phyloP scores from a whole-genome alignment of 2,888 invertebrate genomes.

The Agonopterix heracliana region DNA sequence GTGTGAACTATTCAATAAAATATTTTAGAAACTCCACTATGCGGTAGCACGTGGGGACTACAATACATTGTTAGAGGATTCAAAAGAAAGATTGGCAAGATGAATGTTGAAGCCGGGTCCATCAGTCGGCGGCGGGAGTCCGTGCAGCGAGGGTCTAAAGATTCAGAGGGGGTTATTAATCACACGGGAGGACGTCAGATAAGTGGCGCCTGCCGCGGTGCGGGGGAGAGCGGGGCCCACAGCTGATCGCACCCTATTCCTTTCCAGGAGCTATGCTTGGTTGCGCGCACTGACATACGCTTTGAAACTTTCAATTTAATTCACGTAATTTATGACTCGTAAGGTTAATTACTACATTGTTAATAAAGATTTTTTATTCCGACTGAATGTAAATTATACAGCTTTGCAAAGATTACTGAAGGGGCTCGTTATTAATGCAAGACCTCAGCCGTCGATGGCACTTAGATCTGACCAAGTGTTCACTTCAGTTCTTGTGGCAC shows the following conservation, averaged over 20 bases:
- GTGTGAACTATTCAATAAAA: too few species aligned
- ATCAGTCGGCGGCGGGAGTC: constrained; percentile 35
- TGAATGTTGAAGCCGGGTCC: constrained; percentile 29
- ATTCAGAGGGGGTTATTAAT: constrained; percentile 57
- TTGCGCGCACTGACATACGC: constrained; percentile 16
- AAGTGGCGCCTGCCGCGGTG: constrained; percentile 30
- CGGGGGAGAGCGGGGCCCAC: constrained; percentile 24
- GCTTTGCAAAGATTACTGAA: constrained; percentile 14
- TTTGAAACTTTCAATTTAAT: constrained; percentile 16
- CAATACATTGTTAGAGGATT: constrained; percentile 2
- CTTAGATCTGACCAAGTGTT: constrained; percentile 55
- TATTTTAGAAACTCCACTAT: too few species aligned
- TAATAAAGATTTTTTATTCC: too few species aligned
- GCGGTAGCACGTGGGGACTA: too few species aligned
- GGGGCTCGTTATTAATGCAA: constrained; percentile 28
- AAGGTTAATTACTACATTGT: too few species aligned
- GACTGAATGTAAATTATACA: not conserved
- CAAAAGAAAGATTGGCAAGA: constrained; percentile 23
- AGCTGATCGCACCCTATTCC: constrained; percentile 39
- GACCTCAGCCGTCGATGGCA: constrained; percentile 48
- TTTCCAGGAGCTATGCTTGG: constrained; percentile 25
- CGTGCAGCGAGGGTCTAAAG: constrained; percentile 44
- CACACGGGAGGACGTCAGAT: constrained; percentile 52
- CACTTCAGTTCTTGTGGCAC: constrained; percentile 56
- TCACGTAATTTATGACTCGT: not conserved